Base-by-base conservation (phyloP, 2,888 invertebrate genomes). In the Anticlea derivata region DNA sequence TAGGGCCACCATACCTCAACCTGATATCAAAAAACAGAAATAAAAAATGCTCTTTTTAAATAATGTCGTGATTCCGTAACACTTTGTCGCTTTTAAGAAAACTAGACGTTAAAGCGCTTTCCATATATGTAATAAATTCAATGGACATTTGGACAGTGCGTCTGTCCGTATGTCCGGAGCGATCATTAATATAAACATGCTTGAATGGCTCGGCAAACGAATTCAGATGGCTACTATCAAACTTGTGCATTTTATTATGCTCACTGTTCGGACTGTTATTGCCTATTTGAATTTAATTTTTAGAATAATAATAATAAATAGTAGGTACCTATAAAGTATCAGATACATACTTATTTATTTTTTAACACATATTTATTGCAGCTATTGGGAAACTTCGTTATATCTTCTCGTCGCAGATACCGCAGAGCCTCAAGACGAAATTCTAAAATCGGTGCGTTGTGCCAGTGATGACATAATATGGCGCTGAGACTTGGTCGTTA, bases 161-260 rank as follows among this genome's bases (percentile, higher is more conserved):
- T 52, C 51, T 47, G 50, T 47, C 51, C 13, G 44, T 48, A 34
- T 44, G 44, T 53, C 44, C 38, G 48, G 17, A 41, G 30, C 23
- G 33, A 53, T 53, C 53, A 53, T 53, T 53, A 53, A 53, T 53
- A 39, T 53, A 48, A 53, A 49, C 29, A 44, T 29, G 48, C 29
- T 40, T 53, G 44, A 53, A 53, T 53, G 34, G 48, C 27, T 41
- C 40, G 12, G 49, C 49, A 38, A 43, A 39, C 34, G 48, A 45
- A 40, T 48, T 44, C 48, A 22, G 48, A 48, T 44, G 31, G 31
- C 38, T 43, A 39, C 47, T 43, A 39, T 33, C 44, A 37, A 51
- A 17, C 17, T 40, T 40, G 39, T 34, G 29, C 37, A 39, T 48
- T 52, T 48, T 48, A 44, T 47, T 29, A 29, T 22, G 27, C 5